A percentile compares a stretch with the other conserved stretches of the same genome.
Evolutionary conservation across 2,888 invertebrate species (phyloP).

Genomic region (Drosophila limbata): DNA sequence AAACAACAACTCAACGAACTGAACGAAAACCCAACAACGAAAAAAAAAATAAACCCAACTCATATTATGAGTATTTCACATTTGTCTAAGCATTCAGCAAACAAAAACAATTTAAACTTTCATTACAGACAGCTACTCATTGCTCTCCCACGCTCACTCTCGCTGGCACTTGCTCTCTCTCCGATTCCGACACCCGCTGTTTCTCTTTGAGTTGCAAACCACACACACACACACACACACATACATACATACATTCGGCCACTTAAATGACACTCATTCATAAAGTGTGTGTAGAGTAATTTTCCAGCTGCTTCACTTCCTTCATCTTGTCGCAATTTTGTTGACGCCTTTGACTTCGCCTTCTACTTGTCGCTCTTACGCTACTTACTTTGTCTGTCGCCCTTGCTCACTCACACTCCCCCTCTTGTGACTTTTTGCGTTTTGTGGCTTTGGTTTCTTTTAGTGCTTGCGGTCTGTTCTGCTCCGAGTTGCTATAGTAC

Average conservation of each 20-base stretch:
- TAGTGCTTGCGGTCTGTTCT: slow-evolving; percentile 27
- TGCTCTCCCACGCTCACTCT: not conserved
- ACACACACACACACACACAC: slow-evolving; percentile 5
- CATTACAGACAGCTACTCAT: slow-evolving; percentile 64
- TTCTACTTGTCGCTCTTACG: slow-evolving; percentile 16
- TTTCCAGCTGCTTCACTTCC: slow-evolving; percentile 75
- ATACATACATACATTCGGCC: slow-evolving; percentile 51
- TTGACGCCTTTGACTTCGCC: slow-evolving; percentile 36
- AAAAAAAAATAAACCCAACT: slow-evolving; percentile 10
- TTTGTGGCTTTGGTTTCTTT: slow-evolving; percentile 30
- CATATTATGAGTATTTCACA: slow-evolving; percentile 27
- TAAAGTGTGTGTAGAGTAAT: slow-evolving; percentile 71
- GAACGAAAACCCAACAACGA: slow-evolving; percentile 3
- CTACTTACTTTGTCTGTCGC: not conserved
- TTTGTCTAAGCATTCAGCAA: slow-evolving; percentile 52
- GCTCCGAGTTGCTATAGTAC: not conserved
- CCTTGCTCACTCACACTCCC: not conserved
- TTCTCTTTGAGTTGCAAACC: slow-evolving; percentile 10
- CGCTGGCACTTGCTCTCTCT: slow-evolving; percentile 1
- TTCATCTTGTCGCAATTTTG: slow-evolving; percentile 36
- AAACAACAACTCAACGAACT: slow-evolving; percentile 17
- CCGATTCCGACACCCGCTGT: slow-evolving; percentile 7
- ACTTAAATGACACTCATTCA: slow-evolving; percentile 73
- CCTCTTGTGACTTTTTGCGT: slow-evolving; percentile 20
- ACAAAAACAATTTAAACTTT: slow-evolving; percentile 77